Conservation (phyloP, 2,113 vertebrate genomes). For the Lycaon pictus region DNA sequence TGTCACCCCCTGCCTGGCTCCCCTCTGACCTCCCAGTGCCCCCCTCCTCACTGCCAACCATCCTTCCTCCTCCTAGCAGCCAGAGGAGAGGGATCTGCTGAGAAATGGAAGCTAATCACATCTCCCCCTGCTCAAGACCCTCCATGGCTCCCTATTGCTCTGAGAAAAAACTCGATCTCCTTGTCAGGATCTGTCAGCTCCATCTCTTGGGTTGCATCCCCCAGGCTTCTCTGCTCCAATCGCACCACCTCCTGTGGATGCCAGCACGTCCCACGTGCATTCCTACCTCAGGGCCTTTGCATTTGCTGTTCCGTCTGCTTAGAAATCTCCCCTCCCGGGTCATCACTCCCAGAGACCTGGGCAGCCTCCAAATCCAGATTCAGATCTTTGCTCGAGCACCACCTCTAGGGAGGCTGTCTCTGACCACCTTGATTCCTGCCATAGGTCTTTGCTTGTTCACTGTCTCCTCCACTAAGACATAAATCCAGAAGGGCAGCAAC, state of each 20-base stretch:
- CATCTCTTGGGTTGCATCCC: background rate
- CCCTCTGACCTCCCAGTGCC: background rate
- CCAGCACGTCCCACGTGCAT: background rate
- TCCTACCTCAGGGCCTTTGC: background rate
- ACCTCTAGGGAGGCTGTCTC: background rate
- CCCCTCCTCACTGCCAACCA: too few relatives aligned
- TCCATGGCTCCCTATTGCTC: background rate
- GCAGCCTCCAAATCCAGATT: background rate
- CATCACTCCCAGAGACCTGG: background rate
- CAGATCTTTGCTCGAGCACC: background rate
- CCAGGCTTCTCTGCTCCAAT: background rate
- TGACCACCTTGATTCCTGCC: background rate
- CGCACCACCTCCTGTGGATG: background rate
- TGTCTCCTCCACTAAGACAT: background rate
- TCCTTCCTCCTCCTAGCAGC: background rate
- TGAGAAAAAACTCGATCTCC: background rate
- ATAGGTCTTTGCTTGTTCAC: background rate
- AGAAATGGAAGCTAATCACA: background rate
- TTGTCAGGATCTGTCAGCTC: background rate
- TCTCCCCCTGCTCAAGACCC: background rate
- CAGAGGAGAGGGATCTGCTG: background rate
- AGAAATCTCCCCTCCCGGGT: background rate
- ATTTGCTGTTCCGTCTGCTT: background rate
- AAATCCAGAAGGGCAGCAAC: background rate
- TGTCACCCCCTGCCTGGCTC: background rate